Evolutionary conservation across 37 sponge, comb jelly and placozoan genomes (phyloP).

Genomic region (Theonella swinhoei): DNA sequence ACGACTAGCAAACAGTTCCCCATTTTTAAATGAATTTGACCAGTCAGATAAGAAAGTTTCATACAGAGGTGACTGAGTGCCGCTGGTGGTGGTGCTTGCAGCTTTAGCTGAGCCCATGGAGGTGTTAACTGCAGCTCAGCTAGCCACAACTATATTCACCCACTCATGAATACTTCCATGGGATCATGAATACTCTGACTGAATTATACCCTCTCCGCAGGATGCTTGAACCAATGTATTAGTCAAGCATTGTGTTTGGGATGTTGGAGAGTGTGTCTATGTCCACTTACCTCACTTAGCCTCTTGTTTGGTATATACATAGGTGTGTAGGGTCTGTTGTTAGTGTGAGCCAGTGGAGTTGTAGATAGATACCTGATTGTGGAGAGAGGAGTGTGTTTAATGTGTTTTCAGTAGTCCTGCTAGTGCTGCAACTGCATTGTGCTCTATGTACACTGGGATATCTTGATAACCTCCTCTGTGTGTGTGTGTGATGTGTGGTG

Average conservation of each 20-base stretch:
- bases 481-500: not conserved
- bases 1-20: too few species aligned
- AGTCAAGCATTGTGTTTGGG: not conserved
- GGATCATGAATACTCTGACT: not conserved
- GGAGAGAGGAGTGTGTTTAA: not conserved
- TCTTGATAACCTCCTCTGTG: not conserved
- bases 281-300: too few species aligned
- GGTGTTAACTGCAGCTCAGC: not conserved
- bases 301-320: too few species aligned
- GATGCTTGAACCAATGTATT: not conserved
- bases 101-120: not conserved
- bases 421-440: not conserved
- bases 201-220: not conserved
- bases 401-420: not conserved
- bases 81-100: too few species aligned
- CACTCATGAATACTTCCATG: slow-evolving; percentile 8
- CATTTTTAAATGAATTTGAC: too few species aligned
- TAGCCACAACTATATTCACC: slow-evolving; percentile 9
- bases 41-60: too few species aligned
- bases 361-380: too few species aligned
- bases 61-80: too few species aligned
- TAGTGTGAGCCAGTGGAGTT: not conserved
- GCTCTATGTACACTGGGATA: not conserved
- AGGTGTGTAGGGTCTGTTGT: not conserved
- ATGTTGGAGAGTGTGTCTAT: too few species aligned